Percentiles rank a stretch among this genome's conserved stretches.
These are phyloP conservation scores for Andrena flavipes DNA, from an alignment of 2,888 invertebrate genomes.

Conservation along the genomic window DNA sequence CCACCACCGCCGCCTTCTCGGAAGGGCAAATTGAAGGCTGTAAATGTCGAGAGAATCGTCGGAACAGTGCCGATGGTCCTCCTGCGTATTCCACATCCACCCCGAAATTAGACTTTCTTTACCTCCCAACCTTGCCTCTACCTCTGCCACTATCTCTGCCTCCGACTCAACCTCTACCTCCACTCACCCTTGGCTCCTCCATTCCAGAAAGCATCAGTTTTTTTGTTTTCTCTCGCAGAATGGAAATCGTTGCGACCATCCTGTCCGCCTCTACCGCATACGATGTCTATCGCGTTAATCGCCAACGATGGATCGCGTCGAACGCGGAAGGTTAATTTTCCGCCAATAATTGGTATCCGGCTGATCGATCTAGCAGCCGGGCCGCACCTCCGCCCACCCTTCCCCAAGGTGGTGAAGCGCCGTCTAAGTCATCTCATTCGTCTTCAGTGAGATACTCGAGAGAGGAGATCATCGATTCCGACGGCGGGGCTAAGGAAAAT, in stretches of 20 bases:
- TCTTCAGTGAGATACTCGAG: conserved; percentile 82
- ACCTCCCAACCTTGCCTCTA: conserved; percentile 28
- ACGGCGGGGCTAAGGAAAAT: conserved; percentile 83
- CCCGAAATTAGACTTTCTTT: conserved; percentile 75
- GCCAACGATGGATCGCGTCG: conserved; percentile 62
- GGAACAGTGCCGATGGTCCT: conserved; percentile 70
- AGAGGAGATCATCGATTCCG: conserved; percentile 84
- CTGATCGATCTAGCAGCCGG: conserved; percentile 66
- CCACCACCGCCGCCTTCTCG: conserved; percentile 77
- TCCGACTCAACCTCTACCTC: not conserved
- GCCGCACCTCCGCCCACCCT: conserved; percentile 45
- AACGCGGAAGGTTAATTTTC: conserved; percentile 79
- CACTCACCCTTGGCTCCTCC: not conserved
- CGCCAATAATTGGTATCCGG: conserved; percentile 82
- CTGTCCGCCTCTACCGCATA: not conserved
- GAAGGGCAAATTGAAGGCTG: conserved; percentile 82
- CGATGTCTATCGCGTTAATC: conserved; percentile 61
- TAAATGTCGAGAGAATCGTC: conserved; percentile 81
- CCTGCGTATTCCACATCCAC: conserved; percentile 55
- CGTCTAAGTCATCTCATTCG: conserved; percentile 83
- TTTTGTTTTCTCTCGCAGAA: not conserved
- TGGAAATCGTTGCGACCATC: not conserved
- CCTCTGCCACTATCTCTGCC: not conserved
- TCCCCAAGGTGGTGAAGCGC: conserved; percentile 79
- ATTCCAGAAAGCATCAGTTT: not conserved